These are phyloP conservation scores for Heliocidaris tuberculata DNA, from an alignment of 35 echinoderm and acorn worm genomes.

Conservation along the genomic window DNA sequence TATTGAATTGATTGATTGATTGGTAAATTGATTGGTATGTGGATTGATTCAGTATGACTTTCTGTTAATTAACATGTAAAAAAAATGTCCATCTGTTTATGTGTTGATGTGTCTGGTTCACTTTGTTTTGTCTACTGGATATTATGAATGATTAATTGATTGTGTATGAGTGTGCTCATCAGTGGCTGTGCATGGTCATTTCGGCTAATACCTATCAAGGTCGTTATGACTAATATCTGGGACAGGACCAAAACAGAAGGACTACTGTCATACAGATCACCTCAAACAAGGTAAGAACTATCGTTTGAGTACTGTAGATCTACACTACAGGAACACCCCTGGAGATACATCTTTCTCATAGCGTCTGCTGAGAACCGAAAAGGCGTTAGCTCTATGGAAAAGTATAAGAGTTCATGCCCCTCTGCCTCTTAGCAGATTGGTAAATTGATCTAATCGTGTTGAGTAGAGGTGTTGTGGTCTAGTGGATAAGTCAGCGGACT, in stretches of 20 bases:
- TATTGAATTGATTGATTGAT: neutral
- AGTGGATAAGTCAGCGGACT: no score
- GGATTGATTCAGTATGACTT: neutral
- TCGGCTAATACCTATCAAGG: neutral
- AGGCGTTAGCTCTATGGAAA: neutral
- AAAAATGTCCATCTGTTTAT: neutral
- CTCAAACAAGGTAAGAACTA: neutral
- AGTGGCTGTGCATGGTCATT: neutral
- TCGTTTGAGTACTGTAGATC: neutral
- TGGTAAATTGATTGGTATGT: neutral
- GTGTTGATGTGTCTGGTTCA: neutral
- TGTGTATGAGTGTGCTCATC: neutral
- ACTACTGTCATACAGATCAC: neutral
- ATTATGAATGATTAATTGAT: neutral
- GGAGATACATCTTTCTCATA: neutral
- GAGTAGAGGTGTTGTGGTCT: no score
- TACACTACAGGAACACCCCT: neutral
- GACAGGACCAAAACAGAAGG: constrained; percentile 7
- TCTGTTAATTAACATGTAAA: neutral
- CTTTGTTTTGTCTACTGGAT: neutral
- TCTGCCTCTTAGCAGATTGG: no score
- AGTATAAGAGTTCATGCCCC: no score
- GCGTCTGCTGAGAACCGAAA: neutral
- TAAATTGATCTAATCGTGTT: no score
- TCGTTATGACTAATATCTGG: neutral